These are phyloP conservation scores for Nyctibius bracteatus DNA, from an alignment of 2,113 vertebrate species.

Conservation along the genomic window DNA sequence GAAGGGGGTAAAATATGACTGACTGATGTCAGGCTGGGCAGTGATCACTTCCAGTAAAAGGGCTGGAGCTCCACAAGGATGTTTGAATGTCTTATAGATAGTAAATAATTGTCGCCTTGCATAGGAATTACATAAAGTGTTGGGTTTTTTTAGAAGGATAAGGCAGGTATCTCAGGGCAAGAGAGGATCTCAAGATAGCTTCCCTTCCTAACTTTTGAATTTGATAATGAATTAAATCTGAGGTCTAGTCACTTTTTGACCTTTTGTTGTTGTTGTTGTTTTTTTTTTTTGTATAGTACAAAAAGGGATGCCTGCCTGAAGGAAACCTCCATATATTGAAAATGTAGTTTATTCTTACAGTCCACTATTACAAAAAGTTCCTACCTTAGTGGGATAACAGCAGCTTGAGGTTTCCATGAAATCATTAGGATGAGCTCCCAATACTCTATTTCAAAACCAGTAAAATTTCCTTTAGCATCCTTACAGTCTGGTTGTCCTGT, in stretches of 20 bases:
- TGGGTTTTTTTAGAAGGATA: neutral
- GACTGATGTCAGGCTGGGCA: neutral
- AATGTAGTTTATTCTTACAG: neutral
- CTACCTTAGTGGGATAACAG: neutral
- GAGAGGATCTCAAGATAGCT: neutral
- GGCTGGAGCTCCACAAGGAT: neutral
- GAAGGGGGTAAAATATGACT: neutral
- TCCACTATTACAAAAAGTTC: neutral
- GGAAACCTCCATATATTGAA: neutral
- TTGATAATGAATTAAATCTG: neutral
- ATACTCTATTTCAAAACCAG: neutral
- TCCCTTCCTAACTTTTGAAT: neutral
- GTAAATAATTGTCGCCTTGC: neutral
- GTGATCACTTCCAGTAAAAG: neutral
- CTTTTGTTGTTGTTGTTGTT: neutral
- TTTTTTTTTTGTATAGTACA: neutral
- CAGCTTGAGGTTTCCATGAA: neutral
- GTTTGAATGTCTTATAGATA: neutral
- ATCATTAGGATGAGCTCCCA: neutral
- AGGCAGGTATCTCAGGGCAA: neutral
- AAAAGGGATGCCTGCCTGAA: neutral
- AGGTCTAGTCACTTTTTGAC: neutral
- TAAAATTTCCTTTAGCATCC: neutral
- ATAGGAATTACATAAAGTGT: neutral
- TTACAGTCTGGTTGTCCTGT: neutral